Evolutionary conservation across 2,113 vertebrate species (phyloP), one percentile per base, ranked within the genome.

Genomic region (Holacanthus passer): DNA sequence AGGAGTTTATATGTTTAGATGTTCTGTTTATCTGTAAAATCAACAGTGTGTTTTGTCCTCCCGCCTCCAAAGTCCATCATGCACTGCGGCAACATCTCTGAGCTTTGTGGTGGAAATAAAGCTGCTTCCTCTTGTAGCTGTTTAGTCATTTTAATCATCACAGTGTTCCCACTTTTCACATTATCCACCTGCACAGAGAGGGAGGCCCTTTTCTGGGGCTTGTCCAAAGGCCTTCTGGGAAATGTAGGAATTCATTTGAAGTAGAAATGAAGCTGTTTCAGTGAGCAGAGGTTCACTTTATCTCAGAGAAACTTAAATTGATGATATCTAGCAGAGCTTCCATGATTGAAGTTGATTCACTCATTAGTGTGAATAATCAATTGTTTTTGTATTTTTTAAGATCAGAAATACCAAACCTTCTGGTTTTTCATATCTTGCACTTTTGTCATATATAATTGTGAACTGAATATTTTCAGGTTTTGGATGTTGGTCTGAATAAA

Each of bases 161-260:
- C 32, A n/a, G 11, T 39, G 24, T 14, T 35, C 39, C 16, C 0
- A 11, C 19, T 72, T 72, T 67, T 53, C 27, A 79, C 64, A 52
- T 27, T 3, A 22, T 39, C 24, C 7, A 5, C 16, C 24, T 53
- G n/a, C 75, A 35, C 37, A 12, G 58, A 32, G 43, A 35, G 55
- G 39, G 24, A 16, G 4, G 7, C 8, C 5, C 20, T 2, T 10
- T 48, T 58, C 27, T 37, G 19, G 10, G 24, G 9, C 53, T 63
- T 71, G 10, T 27, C 31, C n/a, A 39, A 7, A 72, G 37, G 48
- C 35, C 45, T 64, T 85, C 14, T 88, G 82, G 79, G 77, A 81
- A 62, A 73, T 70, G 62, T 59, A 79, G 77, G 37, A 56, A 39
- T 24, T 24, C 7, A 4, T 52, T 3, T 22, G 9, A 22, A 20